A percentile compares a stretch with the other conserved stretches of the same genome.
phyloP scores from a whole-genome alignment of 2,113 vertebrate species.

The Chaetura pelagica region DNA sequence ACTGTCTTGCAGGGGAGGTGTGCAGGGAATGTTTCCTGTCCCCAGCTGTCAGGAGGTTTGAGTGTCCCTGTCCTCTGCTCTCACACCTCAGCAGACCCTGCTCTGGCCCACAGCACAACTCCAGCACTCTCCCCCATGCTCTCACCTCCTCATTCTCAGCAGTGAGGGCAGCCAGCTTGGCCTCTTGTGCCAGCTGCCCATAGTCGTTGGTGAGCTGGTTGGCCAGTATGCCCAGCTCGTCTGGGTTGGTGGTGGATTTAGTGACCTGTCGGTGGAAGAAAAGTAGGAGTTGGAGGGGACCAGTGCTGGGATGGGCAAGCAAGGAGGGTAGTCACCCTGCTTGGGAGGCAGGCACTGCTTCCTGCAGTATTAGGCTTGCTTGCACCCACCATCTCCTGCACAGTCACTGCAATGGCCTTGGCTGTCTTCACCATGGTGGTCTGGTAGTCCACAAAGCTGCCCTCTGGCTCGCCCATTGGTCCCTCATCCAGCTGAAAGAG shows the following conservation, averaged over 20 bases:
- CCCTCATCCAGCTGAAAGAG: slow-evolving; percentile 85
- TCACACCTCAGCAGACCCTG: not conserved
- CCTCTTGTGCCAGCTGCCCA: slow-evolving; percentile 88
- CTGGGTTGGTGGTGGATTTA: slow-evolving; percentile 93
- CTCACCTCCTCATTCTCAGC: slow-evolving; percentile 90
- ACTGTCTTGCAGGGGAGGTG: not conserved
- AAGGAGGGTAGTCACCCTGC: not conserved
- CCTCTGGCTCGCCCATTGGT: slow-evolving; percentile 86
- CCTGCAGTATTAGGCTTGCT: not conserved
- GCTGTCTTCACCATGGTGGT: slow-evolving; percentile 98
- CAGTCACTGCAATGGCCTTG: slow-evolving; percentile 95
- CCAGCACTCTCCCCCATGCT: not conserved
- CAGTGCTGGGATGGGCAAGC: not conserved
- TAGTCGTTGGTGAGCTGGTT: slow-evolving; percentile 96
- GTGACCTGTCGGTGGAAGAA: slow-evolving; percentile 83
- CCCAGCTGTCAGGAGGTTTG: not conserved
- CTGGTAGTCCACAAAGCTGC: slow-evolving; percentile 98
- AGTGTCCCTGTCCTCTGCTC: not conserved
- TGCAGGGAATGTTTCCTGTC: not conserved
- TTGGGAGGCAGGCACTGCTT: not conserved
- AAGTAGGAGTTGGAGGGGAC: not conserved
- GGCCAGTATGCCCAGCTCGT: slow-evolving; percentile 92
- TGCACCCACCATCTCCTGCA: slow-evolving; percentile 93
- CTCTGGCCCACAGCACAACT: not conserved
- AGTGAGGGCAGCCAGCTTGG: slow-evolving; percentile 91